These are phyloP conservation scores for Rutilus rutilus DNA, from an alignment of 2,113 vertebrate genomes.

Conservation along the genomic window DNA sequence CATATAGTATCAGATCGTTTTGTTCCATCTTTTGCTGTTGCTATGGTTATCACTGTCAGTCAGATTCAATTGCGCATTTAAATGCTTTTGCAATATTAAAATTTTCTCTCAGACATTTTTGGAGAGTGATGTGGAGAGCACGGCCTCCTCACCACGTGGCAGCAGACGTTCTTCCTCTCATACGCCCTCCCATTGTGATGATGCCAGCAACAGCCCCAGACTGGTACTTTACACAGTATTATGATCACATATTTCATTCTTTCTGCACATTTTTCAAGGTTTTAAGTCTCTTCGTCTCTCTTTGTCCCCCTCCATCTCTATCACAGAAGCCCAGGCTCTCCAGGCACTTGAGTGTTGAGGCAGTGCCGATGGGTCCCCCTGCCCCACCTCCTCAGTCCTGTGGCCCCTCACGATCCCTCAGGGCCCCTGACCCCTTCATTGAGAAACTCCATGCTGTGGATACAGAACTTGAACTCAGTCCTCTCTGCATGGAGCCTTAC, in stretches of 20 bases:
- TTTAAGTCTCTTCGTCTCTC: slow-evolving; percentile 19
- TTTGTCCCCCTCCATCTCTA: slow-evolving; percentile 56
- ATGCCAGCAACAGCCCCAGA: slow-evolving; percentile 66
- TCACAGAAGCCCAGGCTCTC: slow-evolving; percentile 48
- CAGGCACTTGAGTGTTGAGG: slow-evolving; percentile 81
- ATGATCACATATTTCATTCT: not conserved
- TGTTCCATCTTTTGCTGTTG: too few relatives aligned
- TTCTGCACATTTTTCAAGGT: not conserved
- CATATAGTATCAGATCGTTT: too few relatives aligned
- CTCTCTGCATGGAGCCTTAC: slow-evolving; percentile 80
- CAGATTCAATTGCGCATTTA: too few relatives aligned
- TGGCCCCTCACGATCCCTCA: slow-evolving; percentile 63
- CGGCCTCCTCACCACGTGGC: slow-evolving; percentile 83
- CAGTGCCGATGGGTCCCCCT: slow-evolving; percentile 86
- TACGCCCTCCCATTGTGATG: slow-evolving; percentile 69
- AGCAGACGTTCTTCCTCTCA: slow-evolving; percentile 62
- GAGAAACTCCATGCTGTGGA: slow-evolving; percentile 88
- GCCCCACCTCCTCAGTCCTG: slow-evolving; percentile 68
- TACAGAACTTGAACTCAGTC: slow-evolving; percentile 83
- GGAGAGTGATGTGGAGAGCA: slow-evolving; percentile 92
- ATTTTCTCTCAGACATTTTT: slow-evolving; percentile 78
- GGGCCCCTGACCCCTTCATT: slow-evolving; percentile 82
- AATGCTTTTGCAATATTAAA: slow-evolving; percentile 3
- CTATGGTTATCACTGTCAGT: too few relatives aligned
- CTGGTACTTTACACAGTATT: slow-evolving; percentile 21